Evolutionary conservation across 2,888 invertebrate species (phyloP), one percentile per base, ranked within the genome.

Genomic region (Lochmaea crataegi): DNA sequence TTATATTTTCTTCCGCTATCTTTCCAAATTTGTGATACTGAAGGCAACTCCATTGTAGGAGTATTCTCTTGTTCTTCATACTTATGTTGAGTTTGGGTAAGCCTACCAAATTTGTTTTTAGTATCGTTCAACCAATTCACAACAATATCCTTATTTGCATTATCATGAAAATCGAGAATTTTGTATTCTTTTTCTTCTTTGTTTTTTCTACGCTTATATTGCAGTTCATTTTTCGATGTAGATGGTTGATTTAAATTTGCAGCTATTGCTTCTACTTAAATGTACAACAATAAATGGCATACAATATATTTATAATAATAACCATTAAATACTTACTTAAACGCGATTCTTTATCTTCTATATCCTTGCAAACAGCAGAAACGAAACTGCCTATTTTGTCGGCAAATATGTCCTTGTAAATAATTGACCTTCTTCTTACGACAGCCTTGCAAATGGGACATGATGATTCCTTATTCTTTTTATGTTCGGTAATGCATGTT

Each of bases 51-150:
- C 42, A 67, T 67, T 0, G 12, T 14, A 22, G 42, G 64, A 14
- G 51, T 60, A 60, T 58, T 51, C 11, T 67, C 41, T 14, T 68
- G 14, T 16, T 32, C 56, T 45, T 38, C 70, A 7, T 22, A 18
- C 14, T n/a, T 7, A 42, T n/a, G 66, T 67, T 76, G 72, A 51
- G 69, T 75, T 74, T 81, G 82, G 16, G 80, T 81, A 14, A 81
- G 73, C 63, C 78, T 75, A 63, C 83, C 82, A 68, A 83, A 83
- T 70, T 72, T 77, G 68, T 84, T 81, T 57, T 77, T 76, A 26
- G 71, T 81, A 68, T 84, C 80, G 53, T 80, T 78, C 48, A 84
- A 73, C 84, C 84, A 84, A 42, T 78, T 56, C 9, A 81, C 51
- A 26, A 81, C 79, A 10, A 72, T 72, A 10, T 67, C 51, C 69